Evolutionary conservation across 2,113 vertebrate species (phyloP), one percentile per base, ranked within the genome.

Genomic region (Dascyllus trimaculatus): DNA sequence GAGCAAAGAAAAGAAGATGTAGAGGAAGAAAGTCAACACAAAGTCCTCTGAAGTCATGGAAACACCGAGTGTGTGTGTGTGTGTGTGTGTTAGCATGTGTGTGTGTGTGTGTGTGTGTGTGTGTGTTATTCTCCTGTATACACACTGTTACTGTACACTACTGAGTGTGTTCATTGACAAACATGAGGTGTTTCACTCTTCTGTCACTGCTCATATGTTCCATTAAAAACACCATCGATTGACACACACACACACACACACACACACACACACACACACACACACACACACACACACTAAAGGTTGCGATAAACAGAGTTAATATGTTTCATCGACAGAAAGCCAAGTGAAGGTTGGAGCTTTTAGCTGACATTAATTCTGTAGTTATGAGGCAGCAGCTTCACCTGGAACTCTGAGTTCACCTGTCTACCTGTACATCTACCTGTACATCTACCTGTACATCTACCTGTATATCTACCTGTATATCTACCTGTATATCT

Each of bases 171-270:
- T 38, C 69, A 87, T 85, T 91, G 84, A 90, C 67, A 92, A 91
- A 91, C 90, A 89, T 84, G 81, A 84, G 81, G 69, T 66, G 80
- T 53, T 78, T 75, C 80, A 25, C 61, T 67, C 54, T 65, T 21
- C 48, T 40, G 54, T 77, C 75, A 86, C 63, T 82, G 75, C 84
- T 73, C 48, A 81, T 85, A 74, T 89, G 78, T 92, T 89, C 82
- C 91, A 94, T 93, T 93, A 92, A 92, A 68, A 91, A 89, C 65
- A 71, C 68, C 87, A 93, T 93, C 48, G 90, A 93, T 92, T 84
- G 63, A 72, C 52, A 71, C 74, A 69, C 51, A 71, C 63, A 61
- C 57, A 5, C 81, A 62, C 32, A 22, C 69, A n/a, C 66, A 40
- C 75, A 66, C 81, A 67, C 11, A 48, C 46, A 11, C 46, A 48